Conservation (phyloP, 2,888 invertebrate genomes). For the Agonopterix subpropinquella region DNA sequence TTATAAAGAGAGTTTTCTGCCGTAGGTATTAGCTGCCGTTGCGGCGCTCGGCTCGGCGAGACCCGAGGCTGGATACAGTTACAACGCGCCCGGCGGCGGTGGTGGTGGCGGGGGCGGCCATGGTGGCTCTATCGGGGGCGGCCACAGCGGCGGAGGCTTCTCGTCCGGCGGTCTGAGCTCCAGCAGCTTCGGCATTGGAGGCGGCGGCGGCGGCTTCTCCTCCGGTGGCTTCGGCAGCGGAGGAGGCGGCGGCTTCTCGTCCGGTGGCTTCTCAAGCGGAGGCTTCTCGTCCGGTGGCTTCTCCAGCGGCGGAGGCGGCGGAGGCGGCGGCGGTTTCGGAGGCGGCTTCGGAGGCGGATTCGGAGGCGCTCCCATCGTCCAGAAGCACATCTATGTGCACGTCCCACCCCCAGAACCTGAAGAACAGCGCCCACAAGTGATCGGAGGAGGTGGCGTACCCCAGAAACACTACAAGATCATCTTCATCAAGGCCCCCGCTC, state of each 20-base stretch:
- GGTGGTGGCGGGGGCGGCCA: conserved; percentile 35
- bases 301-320: conserved; percentile 38
- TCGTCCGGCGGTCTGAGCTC: conserved; percentile 48
- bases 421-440: conserved; percentile 79
- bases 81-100: conserved; percentile 66
- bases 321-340: conserved; percentile 44
- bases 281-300: conserved; percentile 32
- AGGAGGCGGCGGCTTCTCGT: conserved; percentile 33
- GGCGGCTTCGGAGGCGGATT: conserved; percentile 55
- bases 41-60: conserved; percentile 75
- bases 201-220: conserved; percentile 45
- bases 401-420: conserved; percentile 89
- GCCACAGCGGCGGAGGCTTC: conserved; percentile 44
- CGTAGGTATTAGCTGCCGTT: conserved; percentile 71
- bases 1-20: conserved; percentile 28
- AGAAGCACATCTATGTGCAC: conserved; percentile 89
- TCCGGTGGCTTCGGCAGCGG: conserved; percentile 42
- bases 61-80: conserved; percentile 79
- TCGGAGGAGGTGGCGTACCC: conserved; percentile 77
- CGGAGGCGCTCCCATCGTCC: conserved; percentile 77
- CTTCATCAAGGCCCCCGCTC: conserved; percentile 89
- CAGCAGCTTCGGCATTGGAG: conserved; percentile 50
- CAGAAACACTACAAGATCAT: conserved; percentile 91
- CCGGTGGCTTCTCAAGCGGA: conserved; percentile 15
- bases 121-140: conserved; percentile 32